A percentile compares a stretch with the other conserved stretches of the same genome.
phyloP scores from a whole-genome alignment of 2,888 invertebrate genomes.

The Onchidella celtica region DNA sequence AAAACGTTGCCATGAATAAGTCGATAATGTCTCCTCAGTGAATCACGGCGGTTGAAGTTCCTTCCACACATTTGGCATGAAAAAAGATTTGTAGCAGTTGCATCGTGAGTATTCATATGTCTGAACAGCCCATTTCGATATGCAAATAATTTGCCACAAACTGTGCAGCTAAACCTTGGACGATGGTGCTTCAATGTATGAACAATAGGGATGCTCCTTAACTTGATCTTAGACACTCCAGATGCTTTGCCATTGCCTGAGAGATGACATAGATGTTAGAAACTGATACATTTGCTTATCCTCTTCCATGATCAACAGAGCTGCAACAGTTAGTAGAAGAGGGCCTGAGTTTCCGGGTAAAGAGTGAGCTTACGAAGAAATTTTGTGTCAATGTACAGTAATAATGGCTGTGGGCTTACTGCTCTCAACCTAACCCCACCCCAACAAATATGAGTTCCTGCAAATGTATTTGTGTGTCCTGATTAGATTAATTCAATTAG shows the following conservation, averaged over 20 bases:
- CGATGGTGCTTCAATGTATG: conserved; percentile 13
- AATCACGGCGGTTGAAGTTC: conserved; percentile 50
- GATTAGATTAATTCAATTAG: too few relatives aligned
- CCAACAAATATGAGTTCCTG: too few relatives aligned
- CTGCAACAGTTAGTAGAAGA: too few relatives aligned
- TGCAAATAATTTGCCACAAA: conserved; percentile 47
- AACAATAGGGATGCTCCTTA: conserved; percentile 9
- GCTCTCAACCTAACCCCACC: too few relatives aligned
- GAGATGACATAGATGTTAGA: not conserved
- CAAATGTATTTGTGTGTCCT: too few relatives aligned
- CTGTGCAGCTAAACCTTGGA: conserved; percentile 25
- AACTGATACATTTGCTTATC: too few relatives aligned
- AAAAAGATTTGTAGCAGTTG: conserved; percentile 44
- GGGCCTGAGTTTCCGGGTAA: too few relatives aligned
- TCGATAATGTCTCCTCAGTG: conserved; percentile 44
- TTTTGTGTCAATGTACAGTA: too few relatives aligned
- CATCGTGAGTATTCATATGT: conserved; percentile 45
- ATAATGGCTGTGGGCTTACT: too few relatives aligned
- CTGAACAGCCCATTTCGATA: conserved; percentile 34
- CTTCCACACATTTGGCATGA: conserved; percentile 45
- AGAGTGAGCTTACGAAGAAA: too few relatives aligned
- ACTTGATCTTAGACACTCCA: not conserved
- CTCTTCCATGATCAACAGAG: too few relatives aligned
- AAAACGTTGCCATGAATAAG: conserved; percentile 37
- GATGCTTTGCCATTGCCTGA: not conserved